Evolutionary conservation across 2,888 invertebrate species (phyloP).

Genomic region (Amphipoea oculea): DNA sequence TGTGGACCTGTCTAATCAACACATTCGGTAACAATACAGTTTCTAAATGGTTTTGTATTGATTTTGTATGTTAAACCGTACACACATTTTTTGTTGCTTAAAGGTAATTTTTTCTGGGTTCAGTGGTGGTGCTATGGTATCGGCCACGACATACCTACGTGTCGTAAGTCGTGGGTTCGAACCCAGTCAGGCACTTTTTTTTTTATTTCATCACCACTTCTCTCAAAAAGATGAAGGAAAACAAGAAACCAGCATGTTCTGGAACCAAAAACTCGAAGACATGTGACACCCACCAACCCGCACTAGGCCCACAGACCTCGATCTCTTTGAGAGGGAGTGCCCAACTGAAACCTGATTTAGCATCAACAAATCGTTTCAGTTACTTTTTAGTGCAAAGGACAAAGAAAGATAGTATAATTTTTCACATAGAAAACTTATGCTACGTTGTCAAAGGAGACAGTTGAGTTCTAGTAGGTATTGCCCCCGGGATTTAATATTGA

Average conservation of each 20-base stretch:
- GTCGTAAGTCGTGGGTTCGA: background rate
- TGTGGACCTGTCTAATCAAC: background rate
- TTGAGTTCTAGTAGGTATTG: background rate
- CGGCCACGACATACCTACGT: background rate
- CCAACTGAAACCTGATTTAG: no score
- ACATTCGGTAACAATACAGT: conserved; percentile 2
- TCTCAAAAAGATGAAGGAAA: background rate
- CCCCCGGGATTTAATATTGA: background rate
- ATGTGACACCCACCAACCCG: background rate
- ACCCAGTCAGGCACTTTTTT: background rate
- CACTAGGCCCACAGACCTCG: background rate
- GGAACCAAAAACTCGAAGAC: background rate
- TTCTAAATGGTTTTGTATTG: background rate
- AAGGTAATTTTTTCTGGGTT: background rate
- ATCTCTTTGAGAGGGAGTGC: no score
- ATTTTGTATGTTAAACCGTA: no score
- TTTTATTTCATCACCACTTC: background rate
- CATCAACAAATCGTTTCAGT: no score
- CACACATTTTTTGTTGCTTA: background rate
- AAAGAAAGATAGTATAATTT: background rate
- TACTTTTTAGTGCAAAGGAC: background rate
- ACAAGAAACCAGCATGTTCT: background rate
- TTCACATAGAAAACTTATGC: background rate
- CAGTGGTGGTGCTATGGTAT: background rate
- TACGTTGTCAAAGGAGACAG: background rate